Evolutionary conservation across 2,888 invertebrate genomes (phyloP), one percentile per base, ranked within the genome.

Genomic region (Acrobasis consociella): DNA sequence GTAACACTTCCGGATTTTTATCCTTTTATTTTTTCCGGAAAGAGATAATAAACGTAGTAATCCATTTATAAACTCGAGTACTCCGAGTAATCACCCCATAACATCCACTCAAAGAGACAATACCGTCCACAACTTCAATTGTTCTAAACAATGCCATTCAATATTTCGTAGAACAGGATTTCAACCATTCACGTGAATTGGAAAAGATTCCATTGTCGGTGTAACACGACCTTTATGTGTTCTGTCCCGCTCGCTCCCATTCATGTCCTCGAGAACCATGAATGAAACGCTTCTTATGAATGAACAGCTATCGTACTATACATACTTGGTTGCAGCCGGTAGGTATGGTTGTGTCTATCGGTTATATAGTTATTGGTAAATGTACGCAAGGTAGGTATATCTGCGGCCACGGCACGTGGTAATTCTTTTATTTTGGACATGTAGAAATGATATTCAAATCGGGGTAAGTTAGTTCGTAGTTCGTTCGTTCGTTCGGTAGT

Each of bases 201-300:
- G 80, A 80, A 78, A 82, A 82, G 77, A 83, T 76, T 82, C 85
- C 82, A 85, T 87, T 87, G 88, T 85, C 80, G 81, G 70, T 87
- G 86, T 89, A 88, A 87, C 87, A 76, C 87, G 86, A 87, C 89
- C 89, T 89, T 86, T 86, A 69, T 65, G 64, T 83, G 72, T 68
- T 68, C 78, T 65, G 72, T 91, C 91, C 83, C 88, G 68, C 78
- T 91, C 86, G 83, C 91, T 88, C 91, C 91, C 89, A 91, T 91
- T 91, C 90, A 91, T 83, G 67, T 73, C 80, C 77, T 79, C 80
- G 81, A 82, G 80, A 81, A 80, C 85, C 87, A 89, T 91, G 85
- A 91, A 91, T 91, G 91, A 89, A 91, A 87, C 81, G 88, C 86
- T 91, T 90, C 90, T 92, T 91, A 93, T 93, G 93, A 93, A 93